Evolutionary conservation across 2,888 invertebrate genomes (phyloP).

Genomic region (Xestia xanthographa): DNA sequence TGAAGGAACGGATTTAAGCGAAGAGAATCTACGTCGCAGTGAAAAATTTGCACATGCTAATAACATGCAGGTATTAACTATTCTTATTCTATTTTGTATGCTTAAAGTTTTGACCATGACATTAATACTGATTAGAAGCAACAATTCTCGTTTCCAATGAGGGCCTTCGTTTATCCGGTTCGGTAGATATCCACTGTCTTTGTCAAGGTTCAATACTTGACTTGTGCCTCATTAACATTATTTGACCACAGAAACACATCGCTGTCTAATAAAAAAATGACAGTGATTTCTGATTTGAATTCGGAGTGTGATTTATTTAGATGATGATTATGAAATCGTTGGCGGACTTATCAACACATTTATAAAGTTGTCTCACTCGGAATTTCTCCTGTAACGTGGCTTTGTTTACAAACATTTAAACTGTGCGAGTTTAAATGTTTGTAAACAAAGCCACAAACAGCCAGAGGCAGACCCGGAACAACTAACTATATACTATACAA

Average conservation of each 20-base stretch:
- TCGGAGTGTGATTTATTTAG: not conserved
- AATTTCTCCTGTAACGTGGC: too few species aligned
- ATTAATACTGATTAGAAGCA: constrained; percentile 7
- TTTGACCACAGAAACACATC: not conserved
- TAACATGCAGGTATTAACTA: constrained; percentile 90
- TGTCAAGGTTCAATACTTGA: constrained; percentile 34
- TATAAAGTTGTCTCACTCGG: too few species aligned
- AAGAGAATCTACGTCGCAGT: constrained; percentile 92
- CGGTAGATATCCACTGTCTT: constrained; percentile 20
- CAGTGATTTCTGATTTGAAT: not conserved
- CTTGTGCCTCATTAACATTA: constrained; percentile 21
- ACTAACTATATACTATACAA: too few species aligned
- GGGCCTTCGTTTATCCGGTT: constrained; percentile 38
- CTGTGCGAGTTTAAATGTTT: too few species aligned
- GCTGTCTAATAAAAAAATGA: not conserved
- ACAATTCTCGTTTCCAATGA: constrained; percentile 30
- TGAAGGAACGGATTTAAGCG: constrained; percentile 96
- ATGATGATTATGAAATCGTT: constrained; percentile 4
- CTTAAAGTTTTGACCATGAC: constrained; percentile 44
- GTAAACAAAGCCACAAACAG: too few species aligned
- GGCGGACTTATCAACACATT: not conserved
- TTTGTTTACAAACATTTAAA: too few species aligned
- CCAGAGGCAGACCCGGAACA: too few species aligned
- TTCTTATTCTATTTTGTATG: constrained; percentile 4
- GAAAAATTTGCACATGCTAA: constrained; percentile 93